These are phyloP conservation scores for Bos javanicus DNA, from an alignment of 2,113 vertebrate genomes.

Conservation along the genomic window DNA sequence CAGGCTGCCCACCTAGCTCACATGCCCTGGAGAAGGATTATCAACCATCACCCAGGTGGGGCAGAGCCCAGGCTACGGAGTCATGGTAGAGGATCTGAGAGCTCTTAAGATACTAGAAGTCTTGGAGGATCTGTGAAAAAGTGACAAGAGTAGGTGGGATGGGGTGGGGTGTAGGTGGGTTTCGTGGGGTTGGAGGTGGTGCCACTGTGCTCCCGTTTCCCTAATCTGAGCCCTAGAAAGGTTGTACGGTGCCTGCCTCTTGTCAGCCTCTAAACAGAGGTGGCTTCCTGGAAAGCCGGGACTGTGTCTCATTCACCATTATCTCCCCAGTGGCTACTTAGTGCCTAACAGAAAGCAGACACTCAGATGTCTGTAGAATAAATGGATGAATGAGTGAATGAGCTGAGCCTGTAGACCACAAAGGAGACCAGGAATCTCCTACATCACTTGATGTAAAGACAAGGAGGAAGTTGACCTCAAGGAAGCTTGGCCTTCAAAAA, in stretches of 20 bases:
- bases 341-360: neutral
- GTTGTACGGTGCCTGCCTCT: neutral
- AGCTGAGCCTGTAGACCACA: neutral
- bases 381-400: neutral
- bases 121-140: neutral
- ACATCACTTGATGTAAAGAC: neutral
- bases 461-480: neutral
- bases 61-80: too few species aligned
- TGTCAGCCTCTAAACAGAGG: neutral
- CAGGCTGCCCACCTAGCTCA: neutral
- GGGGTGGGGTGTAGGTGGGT: neutral
- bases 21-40: neutral
- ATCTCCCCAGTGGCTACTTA: neutral
- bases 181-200: neutral
- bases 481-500: neutral
- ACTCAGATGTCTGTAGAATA: neutral
- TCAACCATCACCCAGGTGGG: neutral
- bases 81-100: neutral
- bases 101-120: neutral
- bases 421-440: neutral
- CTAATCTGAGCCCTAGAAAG: neutral
- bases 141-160: neutral
- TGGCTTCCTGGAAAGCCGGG: neutral
- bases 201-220: fast-evolving
- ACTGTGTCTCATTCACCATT: neutral